Conservation (phyloP, 2,797 vertebrate species). For the Coreius guichenoti region DNA sequence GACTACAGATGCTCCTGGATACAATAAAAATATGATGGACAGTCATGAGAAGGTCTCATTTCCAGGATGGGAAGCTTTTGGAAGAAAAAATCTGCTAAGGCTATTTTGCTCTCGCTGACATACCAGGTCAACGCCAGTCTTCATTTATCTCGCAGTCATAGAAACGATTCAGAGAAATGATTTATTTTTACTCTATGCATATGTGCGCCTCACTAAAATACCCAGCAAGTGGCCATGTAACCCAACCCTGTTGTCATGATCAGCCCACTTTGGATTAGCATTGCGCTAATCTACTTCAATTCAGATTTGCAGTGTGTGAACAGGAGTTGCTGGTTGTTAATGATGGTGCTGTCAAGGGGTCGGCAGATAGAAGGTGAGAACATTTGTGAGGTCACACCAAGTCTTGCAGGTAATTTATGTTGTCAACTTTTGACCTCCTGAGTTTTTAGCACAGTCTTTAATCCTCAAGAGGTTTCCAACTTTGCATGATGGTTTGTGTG, state of each 20-base stretch:
- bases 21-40: conserved; percentile 36
- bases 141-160: conserved; percentile 40
- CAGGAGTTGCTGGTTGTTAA: conserved; percentile 73
- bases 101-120: conserved; percentile 62
- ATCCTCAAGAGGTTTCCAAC: conserved; percentile 71
- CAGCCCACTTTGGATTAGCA: conserved; percentile 31
- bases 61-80: conserved; percentile 50
- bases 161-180: conserved; percentile 29
- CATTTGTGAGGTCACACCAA: conserved; percentile 71
- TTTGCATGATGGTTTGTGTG: conserved; percentile 66
- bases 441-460: conserved; percentile 67
- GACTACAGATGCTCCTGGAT: conserved; percentile 34
- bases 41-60: conserved; percentile 24
- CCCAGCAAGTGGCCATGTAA: conserved; percentile 22
- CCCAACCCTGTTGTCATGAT: conserved; percentile 16
- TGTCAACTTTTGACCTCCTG: conserved; percentile 81
- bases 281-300: conserved; percentile 31
- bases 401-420: conserved; percentile 78
- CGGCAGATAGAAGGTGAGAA: conserved; percentile 74
- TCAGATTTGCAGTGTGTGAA: conserved; percentile 44
- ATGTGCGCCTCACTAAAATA: conserved; percentile 23
- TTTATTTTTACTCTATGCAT: conserved; percentile 40
- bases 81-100: conserved; percentile 53
- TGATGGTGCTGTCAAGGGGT: conserved; percentile 64
- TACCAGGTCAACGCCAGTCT: conserved; percentile 61